These are phyloP conservation scores for Agriopis leucophaearia DNA, from an alignment of 2,888 invertebrate genomes.

Conservation along the genomic window DNA sequence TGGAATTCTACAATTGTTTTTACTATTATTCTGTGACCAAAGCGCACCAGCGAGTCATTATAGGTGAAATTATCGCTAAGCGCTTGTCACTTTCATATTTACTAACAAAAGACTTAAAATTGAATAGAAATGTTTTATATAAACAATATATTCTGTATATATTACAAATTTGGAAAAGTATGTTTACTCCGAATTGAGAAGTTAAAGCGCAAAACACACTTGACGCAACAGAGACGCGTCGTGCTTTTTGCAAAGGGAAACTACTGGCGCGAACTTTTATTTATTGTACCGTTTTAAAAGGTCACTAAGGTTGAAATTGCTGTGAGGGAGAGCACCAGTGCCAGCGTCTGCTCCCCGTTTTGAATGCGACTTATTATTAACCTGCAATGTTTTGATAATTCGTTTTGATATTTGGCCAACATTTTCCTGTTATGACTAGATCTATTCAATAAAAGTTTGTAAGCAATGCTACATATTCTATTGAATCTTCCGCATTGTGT, in stretches of 20 bases:
- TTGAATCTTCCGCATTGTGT: too few relatives aligned
- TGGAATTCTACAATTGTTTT: slow-evolving; percentile 13
- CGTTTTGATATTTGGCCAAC: neutral
- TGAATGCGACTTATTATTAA: neutral
- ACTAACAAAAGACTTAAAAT: neutral
- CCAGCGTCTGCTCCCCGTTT: too few relatives aligned
- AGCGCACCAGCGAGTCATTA: slow-evolving; percentile 17
- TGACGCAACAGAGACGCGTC: too few relatives aligned
- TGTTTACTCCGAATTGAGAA: neutral
- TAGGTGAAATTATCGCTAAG: slow-evolving; percentile 26
- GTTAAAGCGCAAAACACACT: too few relatives aligned
- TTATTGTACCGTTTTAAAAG: too few relatives aligned
- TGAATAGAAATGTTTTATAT: neutral
- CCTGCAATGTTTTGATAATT: neutral
- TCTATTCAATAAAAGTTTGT: neutral
- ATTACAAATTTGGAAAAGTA: neutral
- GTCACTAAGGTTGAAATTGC: too few relatives aligned
- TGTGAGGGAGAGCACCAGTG: too few relatives aligned
- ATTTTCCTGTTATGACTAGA: neutral
- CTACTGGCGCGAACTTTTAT: too few relatives aligned
- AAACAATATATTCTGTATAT: neutral
- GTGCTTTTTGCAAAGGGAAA: too few relatives aligned
- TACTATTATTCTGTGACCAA: slow-evolving; percentile 22
- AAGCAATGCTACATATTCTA: neutral
- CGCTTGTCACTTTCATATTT: slow-evolving; percentile 25